phyloP scores from a whole-genome alignment of 2,113 vertebrate genomes.

The Crotophaga sulcirostris region DNA sequence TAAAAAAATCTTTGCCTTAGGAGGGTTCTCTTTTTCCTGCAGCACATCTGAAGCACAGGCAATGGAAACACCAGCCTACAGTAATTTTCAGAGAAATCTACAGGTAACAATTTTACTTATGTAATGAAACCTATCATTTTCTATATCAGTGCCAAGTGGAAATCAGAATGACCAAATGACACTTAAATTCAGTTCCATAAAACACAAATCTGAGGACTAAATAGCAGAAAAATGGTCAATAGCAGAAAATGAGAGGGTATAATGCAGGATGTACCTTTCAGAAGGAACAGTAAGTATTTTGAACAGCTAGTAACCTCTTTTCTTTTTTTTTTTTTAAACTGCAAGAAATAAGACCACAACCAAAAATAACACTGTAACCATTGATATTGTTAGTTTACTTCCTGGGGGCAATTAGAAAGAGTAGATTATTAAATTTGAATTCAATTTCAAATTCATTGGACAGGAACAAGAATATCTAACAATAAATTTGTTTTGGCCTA shows the following conservation, averaged over 20 bases:
- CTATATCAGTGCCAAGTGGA: not conserved
- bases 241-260: not conserved
- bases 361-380: not conserved
- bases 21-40: not conserved
- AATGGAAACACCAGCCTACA: not conserved
- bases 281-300: not conserved
- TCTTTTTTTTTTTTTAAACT: not conserved
- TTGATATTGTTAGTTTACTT: not conserved
- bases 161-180: constrained; percentile 8
- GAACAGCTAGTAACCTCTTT: not conserved
- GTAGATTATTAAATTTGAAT: not conserved
- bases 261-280: not conserved
- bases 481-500: not conserved
- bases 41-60: not conserved
- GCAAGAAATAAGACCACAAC: not conserved
- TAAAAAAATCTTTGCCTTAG: not conserved
- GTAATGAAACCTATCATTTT: constrained; percentile 22
- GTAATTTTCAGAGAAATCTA: not conserved
- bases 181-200: not conserved
- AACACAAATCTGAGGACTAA: not conserved
- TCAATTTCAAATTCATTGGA: not conserved
- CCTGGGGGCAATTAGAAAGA: not conserved
- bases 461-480: not conserved
- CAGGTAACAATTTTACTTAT: not conserved
- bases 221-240: not conserved